phyloP scores from a whole-genome alignment of 1,140 invertebrate species.

The Eriocheir sinensis region DNA sequence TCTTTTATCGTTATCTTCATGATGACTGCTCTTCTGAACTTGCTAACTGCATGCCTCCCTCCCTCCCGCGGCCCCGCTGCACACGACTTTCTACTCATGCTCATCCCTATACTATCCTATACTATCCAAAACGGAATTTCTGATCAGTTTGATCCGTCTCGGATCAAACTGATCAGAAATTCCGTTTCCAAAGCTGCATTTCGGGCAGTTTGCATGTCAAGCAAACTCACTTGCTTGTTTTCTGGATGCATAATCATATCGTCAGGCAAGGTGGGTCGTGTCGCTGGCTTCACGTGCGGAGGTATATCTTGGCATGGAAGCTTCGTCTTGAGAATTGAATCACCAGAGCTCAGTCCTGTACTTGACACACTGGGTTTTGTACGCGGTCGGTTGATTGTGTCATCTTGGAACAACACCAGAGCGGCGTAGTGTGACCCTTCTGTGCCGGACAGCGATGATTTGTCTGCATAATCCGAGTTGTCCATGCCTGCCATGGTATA shows the following conservation, averaged over 20 bases:
- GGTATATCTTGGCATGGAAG: slow-evolving; percentile 40
- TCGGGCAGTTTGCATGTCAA: slow-evolving; percentile 41
- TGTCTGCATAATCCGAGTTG: slow-evolving; percentile 35
- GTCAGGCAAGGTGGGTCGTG: slow-evolving; percentile 10
- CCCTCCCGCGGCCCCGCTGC: too few species aligned
- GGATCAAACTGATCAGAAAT: not conserved
- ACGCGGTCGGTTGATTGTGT: not conserved
- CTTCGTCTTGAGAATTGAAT: not conserved
- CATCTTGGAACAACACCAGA: slow-evolving; percentile 36
- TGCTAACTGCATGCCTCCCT: too few species aligned
- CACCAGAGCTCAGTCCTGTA: not conserved
- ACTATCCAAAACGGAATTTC: too few species aligned
- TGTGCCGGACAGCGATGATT: slow-evolving; percentile 28
- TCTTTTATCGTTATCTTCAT: too few species aligned
- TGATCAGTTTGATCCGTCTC: too few species aligned
- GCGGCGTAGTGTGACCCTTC: slow-evolving; percentile 17
- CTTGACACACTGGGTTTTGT: not conserved
- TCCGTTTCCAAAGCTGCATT: not conserved
- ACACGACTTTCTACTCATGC: too few species aligned
- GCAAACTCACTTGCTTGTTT: slow-evolving; percentile 12
- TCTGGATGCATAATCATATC: slow-evolving; percentile 29
- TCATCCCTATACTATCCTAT: too few species aligned
- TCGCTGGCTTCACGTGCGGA: slow-evolving; percentile 17
- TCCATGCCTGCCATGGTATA: slow-evolving; percentile 30
- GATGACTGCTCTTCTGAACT: too few species aligned